These are phyloP conservation scores for Junonia oenone DNA, from an alignment of 2,888 invertebrate species.

Conservation along the genomic window DNA sequence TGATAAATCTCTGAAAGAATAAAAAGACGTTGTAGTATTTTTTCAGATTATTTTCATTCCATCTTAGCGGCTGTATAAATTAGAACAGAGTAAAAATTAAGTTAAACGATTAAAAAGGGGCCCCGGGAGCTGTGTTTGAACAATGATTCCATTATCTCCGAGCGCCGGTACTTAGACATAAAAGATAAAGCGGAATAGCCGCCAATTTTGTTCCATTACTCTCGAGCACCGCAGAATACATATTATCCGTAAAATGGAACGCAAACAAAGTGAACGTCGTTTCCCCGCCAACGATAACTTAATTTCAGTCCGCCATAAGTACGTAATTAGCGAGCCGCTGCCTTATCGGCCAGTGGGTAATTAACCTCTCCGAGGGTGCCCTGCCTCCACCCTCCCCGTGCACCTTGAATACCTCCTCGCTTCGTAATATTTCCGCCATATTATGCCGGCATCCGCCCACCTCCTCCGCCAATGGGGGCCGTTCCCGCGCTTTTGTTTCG, in stretches of 20 bases:
- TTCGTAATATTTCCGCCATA: conserved; percentile 79
- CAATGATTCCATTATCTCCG: conserved; percentile 69
- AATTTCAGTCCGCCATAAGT: conserved; percentile 79
- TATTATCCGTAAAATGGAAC: conserved; percentile 77
- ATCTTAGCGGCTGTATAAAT: conserved; percentile 16
- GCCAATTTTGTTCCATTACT: conserved; percentile 77
- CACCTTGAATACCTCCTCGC: conserved; percentile 76
- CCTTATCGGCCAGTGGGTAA: conserved; percentile 78
- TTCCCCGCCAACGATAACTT: conserved; percentile 76
- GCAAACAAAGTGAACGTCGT: conserved; percentile 78
- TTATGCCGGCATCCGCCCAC: conserved; percentile 72
- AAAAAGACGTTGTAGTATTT: conserved; percentile 1
- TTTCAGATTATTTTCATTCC: conserved; percentile 9
- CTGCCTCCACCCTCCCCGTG: conserved; percentile 48
- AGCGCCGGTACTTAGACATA: conserved; percentile 50
- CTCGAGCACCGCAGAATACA: conserved; percentile 64
- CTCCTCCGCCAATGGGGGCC: conserved; percentile 73
- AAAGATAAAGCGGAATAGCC: conserved; percentile 71
- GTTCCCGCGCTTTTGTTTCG: conserved; percentile 78
- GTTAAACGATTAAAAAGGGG: conserved; percentile 72
- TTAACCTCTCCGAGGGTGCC: conserved; percentile 68
- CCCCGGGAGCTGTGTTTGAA: conserved; percentile 57
- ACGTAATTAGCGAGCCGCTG: conserved; percentile 79
- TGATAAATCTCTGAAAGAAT: neutral
- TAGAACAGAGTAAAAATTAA: conserved; percentile 38